Evolutionary conservation across 2,888 invertebrate species (phyloP), one percentile per base, ranked within the genome.

Genomic region (Tenthredo livida): DNA sequence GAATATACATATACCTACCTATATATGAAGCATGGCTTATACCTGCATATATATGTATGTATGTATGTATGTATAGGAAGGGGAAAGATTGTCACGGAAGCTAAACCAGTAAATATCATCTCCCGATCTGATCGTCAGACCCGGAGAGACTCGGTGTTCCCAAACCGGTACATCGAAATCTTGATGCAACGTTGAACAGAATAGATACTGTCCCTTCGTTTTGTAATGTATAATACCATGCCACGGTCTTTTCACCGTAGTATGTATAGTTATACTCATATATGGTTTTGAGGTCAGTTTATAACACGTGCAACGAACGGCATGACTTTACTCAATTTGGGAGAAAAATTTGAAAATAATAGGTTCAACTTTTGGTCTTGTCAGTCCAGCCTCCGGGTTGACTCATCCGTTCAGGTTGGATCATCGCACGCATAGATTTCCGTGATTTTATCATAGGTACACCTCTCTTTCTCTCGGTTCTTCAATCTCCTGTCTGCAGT

Each of bases 151-250:
- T 80, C 58, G 80, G 40, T 80, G 80, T 80, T 80, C 40, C 80
- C 40, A 80, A 80, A 80, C 80, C 80, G 80, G 80, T 80, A 80
- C 80, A 80, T 80, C 37, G 80, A 80, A 80, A 80, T 80, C 80
- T 80, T 58, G 61, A 80, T 58, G 80, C 80, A 40, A 77, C 77
- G 80, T 58, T 58, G 58, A 40, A 80, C 80, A 29, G 80, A 61
- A 61, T 37, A 58, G 80, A 47, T 33, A 77, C 77, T 54, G 50
- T 77, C 77, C 77, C 77, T 77, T 29, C 77, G 77, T 77, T 50
- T 77, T 54, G 54, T 77, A 77, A 77, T 54, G 47, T 77, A 54
- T 77, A 77, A 77, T 77, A 77, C 77, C 77, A 21, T 33, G 50
- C 50, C 50, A 33, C 15, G 77, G 77, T 50, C 17, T 54, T n/a